phyloP scores from a whole-genome alignment of 1,140 invertebrate genomes.

The Sitophilus oryzae region DNA sequence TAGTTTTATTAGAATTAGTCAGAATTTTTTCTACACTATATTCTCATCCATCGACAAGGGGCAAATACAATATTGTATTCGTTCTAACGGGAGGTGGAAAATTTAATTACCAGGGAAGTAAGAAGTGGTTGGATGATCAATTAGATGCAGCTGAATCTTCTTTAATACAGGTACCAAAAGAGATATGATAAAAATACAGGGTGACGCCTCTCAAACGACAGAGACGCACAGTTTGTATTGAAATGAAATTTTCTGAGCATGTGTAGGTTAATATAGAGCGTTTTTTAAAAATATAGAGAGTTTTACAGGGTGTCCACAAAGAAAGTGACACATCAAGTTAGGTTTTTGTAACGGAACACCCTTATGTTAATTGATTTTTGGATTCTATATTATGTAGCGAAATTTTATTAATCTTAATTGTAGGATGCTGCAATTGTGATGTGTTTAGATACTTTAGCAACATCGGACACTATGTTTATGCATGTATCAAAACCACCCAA shows the following conservation, averaged over 20 bases:
- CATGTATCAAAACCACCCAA: constrained; percentile 96
- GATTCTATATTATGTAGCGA: too few relatives aligned
- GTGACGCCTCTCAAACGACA: too few relatives aligned
- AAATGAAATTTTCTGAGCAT: too few relatives aligned
- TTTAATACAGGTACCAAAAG: constrained; percentile 59
- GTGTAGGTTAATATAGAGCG: too few relatives aligned
- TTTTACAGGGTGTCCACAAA: too few relatives aligned
- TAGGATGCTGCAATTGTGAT: constrained; percentile 84
- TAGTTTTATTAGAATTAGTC: constrained; percentile 81
- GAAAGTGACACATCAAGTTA: too few relatives aligned
- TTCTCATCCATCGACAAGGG: constrained; percentile 68
- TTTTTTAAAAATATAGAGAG: too few relatives aligned
- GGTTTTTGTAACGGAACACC: too few relatives aligned
- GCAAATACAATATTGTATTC: constrained; percentile 85
- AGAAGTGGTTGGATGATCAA: constrained; percentile 95
- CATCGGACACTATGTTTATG: constrained; percentile 65
- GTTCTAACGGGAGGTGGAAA: constrained; percentile 87
- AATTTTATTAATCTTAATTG: too few relatives aligned
- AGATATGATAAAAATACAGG: too few relatives aligned
- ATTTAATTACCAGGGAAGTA: constrained; percentile 89
- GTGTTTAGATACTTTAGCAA: constrained; percentile 82
- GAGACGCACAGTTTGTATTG: too few relatives aligned
- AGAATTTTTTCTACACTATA: constrained; percentile 91
- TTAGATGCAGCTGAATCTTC: constrained; percentile 69
- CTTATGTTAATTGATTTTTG: too few relatives aligned